Evolutionary conservation across 1,140 invertebrate species (phyloP), one percentile per base, ranked within the genome.

Genomic region (Drosophila melanogaster): DNA sequence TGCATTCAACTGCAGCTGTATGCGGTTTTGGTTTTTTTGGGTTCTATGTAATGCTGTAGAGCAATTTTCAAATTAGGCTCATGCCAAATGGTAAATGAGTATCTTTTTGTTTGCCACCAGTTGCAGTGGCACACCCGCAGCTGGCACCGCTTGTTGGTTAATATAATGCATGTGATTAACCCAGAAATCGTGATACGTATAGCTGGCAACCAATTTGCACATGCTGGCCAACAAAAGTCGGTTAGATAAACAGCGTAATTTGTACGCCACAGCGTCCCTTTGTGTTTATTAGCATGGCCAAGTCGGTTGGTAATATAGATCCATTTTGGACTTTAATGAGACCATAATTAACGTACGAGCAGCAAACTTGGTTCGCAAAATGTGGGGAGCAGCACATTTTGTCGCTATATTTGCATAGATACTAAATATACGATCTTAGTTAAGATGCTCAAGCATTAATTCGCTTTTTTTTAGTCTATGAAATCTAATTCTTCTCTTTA

Each of bases 1-100:
- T 57, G 41, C 10, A 47, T 66, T 38, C 55, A 61, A 37, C 71
- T 66, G 72, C 50, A 54, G 44, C 41, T 65, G 49, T 33, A 35
- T 47, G 78, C 57, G 71, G 77, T 83, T 81, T 71, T 49, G 64
- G 71, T 38, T 81, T 73, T 65, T 38, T 30, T 26, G 5, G 17
- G 12, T 40, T 26, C 33, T n/a, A 40, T 33, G 41, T 17, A 70
- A 60, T 47, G 78, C 78, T 65, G 40, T 58, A 19, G 66, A 54
- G 85, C 84, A 89, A 89, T 89, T 89, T 89, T 78, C 73, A 90
- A 90, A 89, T 89, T 89, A 90, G 77, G 62, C 84, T 80, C 80
- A 89, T 80, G 84, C 77, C 67, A 78, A 80, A 75, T 60, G 69
- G 44, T 37, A 51, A 79, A 73, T 56, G 72, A 62, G 62, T 77